These are phyloP conservation scores for Pentalonia nigronervosa DNA, from an alignment of 1,140 invertebrate genomes.

Conservation along the genomic window DNA sequence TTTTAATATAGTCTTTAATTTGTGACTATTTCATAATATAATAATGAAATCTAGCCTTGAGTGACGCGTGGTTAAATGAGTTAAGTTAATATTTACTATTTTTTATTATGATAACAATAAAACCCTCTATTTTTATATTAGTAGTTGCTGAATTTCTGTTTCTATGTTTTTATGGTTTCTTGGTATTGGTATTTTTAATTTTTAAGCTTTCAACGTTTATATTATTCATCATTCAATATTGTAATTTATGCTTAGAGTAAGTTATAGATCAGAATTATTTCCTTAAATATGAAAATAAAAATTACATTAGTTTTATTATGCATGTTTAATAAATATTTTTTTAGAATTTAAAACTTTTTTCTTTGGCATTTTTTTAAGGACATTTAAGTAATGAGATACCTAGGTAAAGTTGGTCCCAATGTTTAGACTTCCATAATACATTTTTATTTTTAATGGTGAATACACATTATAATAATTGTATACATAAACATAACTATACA, in stretches of 20 bases:
- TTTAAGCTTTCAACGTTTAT: background rate
- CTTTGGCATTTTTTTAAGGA: background rate
- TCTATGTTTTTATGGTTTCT: too few species aligned
- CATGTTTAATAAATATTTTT: too few species aligned
- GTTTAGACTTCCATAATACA: too few species aligned
- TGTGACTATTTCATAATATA: background rate
- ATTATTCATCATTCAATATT: background rate
- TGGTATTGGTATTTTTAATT: too few species aligned
- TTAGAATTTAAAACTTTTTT: too few species aligned
- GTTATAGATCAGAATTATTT: background rate
- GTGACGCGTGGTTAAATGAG: background rate
- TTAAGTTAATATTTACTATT: background rate
- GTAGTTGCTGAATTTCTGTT: too few species aligned
- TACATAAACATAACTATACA: background rate
- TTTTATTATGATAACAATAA: background rate
- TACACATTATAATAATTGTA: background rate
- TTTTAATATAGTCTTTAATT: background rate
- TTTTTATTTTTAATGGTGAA: too few species aligned
- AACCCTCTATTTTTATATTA: too few species aligned
- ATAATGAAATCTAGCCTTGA: background rate
- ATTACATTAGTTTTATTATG: too few species aligned
- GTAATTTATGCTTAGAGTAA: background rate
- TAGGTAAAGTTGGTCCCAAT: too few species aligned
- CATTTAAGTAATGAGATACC: background rate
- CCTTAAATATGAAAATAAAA: background rate